Base-by-base conservation (phyloP, 2,113 vertebrate genomes). In the Amazona guildingii region DNA sequence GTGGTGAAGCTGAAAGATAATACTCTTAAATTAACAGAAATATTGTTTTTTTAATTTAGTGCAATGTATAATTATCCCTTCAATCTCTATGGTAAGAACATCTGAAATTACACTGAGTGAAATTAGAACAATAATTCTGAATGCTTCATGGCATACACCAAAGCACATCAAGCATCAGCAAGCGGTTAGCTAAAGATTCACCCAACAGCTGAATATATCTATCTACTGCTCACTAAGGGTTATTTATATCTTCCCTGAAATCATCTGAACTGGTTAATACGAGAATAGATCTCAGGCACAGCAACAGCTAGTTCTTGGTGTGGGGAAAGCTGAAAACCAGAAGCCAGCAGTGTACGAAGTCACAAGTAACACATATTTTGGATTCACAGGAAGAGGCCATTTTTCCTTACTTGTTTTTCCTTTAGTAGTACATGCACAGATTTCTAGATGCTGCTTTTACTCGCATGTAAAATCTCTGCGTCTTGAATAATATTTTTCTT, bases 51-150 rank as follows among this genome's bases (percentile, higher is more conserved):
- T 13, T 5, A 27, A 70, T 88, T 21, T 62, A 62, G 17, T 52
- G 20, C 24, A 77, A 54, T 35, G 11, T 44, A n/a, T 83, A 90
- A 92, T 83, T 90, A 86, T 69, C n/a, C 19, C 31, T 83, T 95
- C 79, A 83, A 77, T 88, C 10, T 52, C 48, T 57, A 57, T 5
- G 69, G 41, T n/a, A 66, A 88, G 57, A 83, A 90, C 25, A 90
- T 63, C 75, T 90, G 49, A 59, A 86, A 80, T 59, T 69, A 88
- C 31, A 69, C 6, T 37, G 64, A 90, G 19, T 88, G 73, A 93
- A 97, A 90, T 62, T 11, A 81, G 73, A 51, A 83, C 68, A 93
- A 8, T 83, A 88, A 94, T 63, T 94, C 44, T 81, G 76, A 93
- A 73, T 0, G 1, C 28, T 91, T 77, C 79, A 77, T 46, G 31